A percentile compares a stretch with the other conserved stretches of the same genome.
Evolutionary conservation across 2,888 invertebrate genomes (phyloP).

Genomic region (Drosophila affinis): DNA sequence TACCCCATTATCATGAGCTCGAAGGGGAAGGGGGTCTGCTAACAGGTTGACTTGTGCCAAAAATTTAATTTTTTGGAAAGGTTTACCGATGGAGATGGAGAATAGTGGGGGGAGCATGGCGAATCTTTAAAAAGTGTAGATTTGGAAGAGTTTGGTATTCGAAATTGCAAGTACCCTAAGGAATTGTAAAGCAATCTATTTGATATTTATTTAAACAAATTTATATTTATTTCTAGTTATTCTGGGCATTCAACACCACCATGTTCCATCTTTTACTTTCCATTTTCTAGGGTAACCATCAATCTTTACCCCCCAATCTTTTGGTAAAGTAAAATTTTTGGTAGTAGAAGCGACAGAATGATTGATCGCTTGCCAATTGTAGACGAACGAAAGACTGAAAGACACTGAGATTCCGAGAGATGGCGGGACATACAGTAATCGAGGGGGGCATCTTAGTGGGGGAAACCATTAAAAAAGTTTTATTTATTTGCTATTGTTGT

Average conservation of each 20-base stretch:
- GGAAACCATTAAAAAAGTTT: slow-evolving; percentile 26
- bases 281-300: slow-evolving; percentile 16
- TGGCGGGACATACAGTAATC: no score
- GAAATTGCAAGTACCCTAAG: slow-evolving; percentile 1
- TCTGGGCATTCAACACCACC: no score
- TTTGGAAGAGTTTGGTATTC: not conserved
- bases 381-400: slow-evolving; percentile 9
- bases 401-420: slow-evolving; percentile 4
- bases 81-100: not conserved
- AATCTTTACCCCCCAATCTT: not conserved
- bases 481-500: slow-evolving; percentile 8
- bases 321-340: slow-evolving; percentile 7
- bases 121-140: not conserved
- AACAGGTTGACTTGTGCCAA: slow-evolving; percentile 73
- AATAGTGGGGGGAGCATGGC: not conserved
- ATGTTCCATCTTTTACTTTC: not conserved
- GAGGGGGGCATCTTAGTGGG: not conserved
- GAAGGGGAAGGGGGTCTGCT: slow-evolving; percentile 11
- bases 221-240: not conserved
- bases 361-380: slow-evolving; percentile 48
- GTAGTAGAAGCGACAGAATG: slow-evolving; percentile 39
- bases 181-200: not conserved
- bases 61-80: slow-evolving; percentile 39
- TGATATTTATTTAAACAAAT: not conserved
- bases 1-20: slow-evolving; percentile 32